phyloP scores from a whole-genome alignment of 2,113 vertebrate species.

The Hucho hucho region DNA sequence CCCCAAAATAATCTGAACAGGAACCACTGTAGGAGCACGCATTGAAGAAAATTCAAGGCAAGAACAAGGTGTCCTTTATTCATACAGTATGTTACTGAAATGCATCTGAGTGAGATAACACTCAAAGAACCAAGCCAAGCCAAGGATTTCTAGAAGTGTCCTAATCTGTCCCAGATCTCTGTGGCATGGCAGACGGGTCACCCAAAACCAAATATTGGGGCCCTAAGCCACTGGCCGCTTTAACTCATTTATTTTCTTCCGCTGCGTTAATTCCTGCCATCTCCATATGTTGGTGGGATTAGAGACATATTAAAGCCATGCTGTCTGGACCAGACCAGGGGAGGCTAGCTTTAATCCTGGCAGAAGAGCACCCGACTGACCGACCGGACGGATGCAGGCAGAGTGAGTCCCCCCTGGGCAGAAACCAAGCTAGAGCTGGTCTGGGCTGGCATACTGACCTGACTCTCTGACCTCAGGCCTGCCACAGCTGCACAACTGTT shows the following conservation, averaged over 20 bases:
- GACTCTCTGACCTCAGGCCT: neutral
- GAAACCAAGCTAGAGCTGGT: neutral
- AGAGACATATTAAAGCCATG: conserved; percentile 32
- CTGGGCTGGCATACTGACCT: neutral
- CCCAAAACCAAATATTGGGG: conserved; percentile 46
- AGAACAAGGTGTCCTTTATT: neutral
- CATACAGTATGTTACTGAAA: neutral
- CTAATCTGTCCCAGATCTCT: conserved; percentile 41
- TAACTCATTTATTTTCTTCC: conserved; percentile 71
- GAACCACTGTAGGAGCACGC: neutral
- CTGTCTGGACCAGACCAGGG: conserved; percentile 56
- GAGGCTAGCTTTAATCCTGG: conserved; percentile 5
- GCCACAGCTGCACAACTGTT: neutral
- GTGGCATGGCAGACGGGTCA: conserved; percentile 35
- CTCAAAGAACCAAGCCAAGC: neutral
- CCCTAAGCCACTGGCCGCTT: conserved; percentile 55
- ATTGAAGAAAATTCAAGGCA: neutral
- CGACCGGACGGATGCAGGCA: neutral
- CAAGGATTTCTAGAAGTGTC: neutral
- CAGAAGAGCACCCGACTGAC: neutral
- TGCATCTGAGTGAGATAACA: neutral
- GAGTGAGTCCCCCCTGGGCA: neutral
- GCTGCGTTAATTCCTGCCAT: conserved; percentile 72
- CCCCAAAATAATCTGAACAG: neutral
- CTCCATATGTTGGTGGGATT: conserved; percentile 73